Evolutionary conservation across 2,797 vertebrate genomes (phyloP), one percentile per base, ranked within the genome.

Genomic region (Lepus townsendii): DNA sequence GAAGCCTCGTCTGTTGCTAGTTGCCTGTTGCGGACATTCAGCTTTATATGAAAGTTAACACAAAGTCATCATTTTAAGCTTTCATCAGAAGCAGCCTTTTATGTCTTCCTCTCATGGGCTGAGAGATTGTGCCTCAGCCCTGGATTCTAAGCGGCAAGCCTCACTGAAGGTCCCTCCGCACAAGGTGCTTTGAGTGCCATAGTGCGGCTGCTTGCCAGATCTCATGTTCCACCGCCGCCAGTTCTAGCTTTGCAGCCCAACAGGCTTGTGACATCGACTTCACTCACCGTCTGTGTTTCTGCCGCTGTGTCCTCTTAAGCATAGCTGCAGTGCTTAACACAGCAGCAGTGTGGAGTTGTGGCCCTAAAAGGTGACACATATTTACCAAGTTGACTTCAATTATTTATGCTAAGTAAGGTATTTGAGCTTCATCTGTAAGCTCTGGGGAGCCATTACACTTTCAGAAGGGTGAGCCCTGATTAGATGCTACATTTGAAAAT

Each of bases 351-450:
- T 27, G 9, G 71, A 16, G 35, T 84, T 62, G 54, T 57, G 57
- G 42, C 75, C 32, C 63, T 57, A 90, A 84, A 60, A 27, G 54
- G 16, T 20, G n/a, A 30, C n/a, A 22, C 10, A 13, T 88, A 42
- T n/a, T 73, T 88, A 52, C 65, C 42, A 7, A 66, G 32, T 73
- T 79, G 57, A 62, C 65, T 76, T 90, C 66, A 93, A 47, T 86
- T 76, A 57, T 77, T 71, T 72, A 83, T 47, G 42, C 42, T 47
- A 60, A 65, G 8, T 35, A 68, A 86, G 17, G 4, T 76, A 16
- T 83, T 83, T 71, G 42, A 65, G 71, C 22, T 77, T 38, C 10
- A 26, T 50, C 71, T 24, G 65, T 57, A 88, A 27, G 14, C 35
- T 38, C 30, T 35, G 11, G 52, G n/a, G 13, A 83, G 35, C 68